A percentile compares a stretch with the other conserved stretches of the same genome.
Evolutionary conservation across 1,140 invertebrate species (phyloP).

Genomic region (Aphis craccivora): DNA sequence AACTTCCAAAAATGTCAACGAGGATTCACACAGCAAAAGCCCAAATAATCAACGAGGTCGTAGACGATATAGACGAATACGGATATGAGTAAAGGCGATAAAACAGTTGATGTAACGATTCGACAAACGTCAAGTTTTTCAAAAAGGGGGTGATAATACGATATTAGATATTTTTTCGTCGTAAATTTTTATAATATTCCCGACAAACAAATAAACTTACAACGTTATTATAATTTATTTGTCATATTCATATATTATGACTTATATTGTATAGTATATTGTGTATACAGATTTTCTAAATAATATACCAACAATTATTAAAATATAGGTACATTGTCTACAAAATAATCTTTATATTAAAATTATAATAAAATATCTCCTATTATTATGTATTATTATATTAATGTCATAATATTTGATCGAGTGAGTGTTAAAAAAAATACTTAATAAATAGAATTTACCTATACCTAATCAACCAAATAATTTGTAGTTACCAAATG

Average conservation of each 20-base stretch:
- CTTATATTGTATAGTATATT: no score
- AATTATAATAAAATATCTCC: neutral
- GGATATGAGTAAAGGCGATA: neutral
- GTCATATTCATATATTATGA: neutral
- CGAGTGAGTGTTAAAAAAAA: neutral
- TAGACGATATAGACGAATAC: neutral
- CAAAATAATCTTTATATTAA: neutral
- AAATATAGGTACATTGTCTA: neutral
- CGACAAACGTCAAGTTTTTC: neutral
- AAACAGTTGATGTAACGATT: slow-evolving; percentile 4
- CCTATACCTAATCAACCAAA: neutral
- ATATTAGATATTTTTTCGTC: slow-evolving; percentile 17
- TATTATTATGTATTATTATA: neutral
- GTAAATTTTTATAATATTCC: neutral
- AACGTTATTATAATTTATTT: neutral
- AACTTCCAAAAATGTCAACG: slow-evolving; percentile 35
- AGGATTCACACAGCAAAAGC: slow-evolving; percentile 12
- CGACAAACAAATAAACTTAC: neutral
- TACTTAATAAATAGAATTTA: neutral
- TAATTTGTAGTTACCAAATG: neutral
- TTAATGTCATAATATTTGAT: neutral
- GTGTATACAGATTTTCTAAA: neutral
- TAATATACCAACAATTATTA: neutral
- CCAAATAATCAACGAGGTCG: slow-evolving; percentile 4
- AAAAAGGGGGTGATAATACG: neutral